Evolutionary conservation across 2,797 vertebrate species (phyloP).

Genomic region (Enteromius fasciolatus): DNA sequence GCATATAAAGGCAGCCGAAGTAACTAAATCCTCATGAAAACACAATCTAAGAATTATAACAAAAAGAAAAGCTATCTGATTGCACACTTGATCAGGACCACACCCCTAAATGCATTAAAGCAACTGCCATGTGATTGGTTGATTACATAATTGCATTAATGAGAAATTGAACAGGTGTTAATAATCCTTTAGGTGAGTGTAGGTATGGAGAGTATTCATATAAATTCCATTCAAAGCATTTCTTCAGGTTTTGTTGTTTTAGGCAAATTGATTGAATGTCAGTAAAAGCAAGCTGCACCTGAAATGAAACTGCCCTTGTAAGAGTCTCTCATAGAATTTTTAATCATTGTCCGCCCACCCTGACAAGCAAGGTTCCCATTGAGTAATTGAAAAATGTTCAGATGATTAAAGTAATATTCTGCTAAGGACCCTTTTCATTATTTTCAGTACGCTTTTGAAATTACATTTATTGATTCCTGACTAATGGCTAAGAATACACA

Average conservation of each 20-base stretch:
- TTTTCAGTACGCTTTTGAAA: conserved; percentile 45
- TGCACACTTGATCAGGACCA: too few species aligned
- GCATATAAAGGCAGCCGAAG: too few species aligned
- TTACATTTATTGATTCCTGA: conserved; percentile 48
- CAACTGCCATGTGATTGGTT: too few species aligned
- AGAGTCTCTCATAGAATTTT: conserved; percentile 41
- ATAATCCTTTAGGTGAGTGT: too few species aligned
- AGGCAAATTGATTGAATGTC: conserved; percentile 36
- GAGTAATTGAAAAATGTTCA: conserved; percentile 50
- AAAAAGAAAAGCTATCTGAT: too few species aligned
- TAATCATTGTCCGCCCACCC: conserved; percentile 44
- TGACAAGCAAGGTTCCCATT: conserved; percentile 33
- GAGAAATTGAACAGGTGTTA: too few species aligned
- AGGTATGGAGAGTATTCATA: neutral
- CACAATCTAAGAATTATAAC: too few species aligned
- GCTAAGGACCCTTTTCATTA: conserved; percentile 51
- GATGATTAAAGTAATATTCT: conserved; percentile 52
- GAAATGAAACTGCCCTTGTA: conserved; percentile 38
- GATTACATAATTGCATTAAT: too few species aligned
- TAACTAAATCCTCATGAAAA: too few species aligned
- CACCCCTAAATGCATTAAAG: too few species aligned
- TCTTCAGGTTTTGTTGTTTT: conserved; percentile 17
- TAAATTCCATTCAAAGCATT: neutral
- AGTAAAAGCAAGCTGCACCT: conserved; percentile 28
- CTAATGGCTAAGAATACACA: conserved; percentile 48